Evolutionary conservation across 2,888 invertebrate species (phyloP).

Genomic region (Eledona agricola): DNA sequence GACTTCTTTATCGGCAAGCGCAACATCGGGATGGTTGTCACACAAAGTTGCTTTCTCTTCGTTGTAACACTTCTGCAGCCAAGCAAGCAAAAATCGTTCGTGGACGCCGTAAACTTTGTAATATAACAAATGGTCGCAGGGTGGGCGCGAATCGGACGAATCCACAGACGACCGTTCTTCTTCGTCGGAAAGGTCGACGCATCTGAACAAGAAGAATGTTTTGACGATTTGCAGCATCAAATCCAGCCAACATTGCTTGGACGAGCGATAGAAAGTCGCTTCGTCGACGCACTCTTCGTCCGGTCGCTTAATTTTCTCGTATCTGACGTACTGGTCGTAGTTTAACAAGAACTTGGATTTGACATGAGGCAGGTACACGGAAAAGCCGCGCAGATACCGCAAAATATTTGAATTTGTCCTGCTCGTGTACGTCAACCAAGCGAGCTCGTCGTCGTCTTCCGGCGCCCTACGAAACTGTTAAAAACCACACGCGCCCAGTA

Average conservation of each 20-base stretch:
- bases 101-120: constrained; percentile 6
- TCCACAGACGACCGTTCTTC: background rate
- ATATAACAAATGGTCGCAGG: constrained; percentile 21
- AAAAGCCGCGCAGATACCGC: constrained; percentile 54
- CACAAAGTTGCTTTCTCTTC: constrained; percentile 60
- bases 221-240: constrained; percentile 71
- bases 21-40: constrained; percentile 46
- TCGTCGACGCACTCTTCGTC: constrained; percentile 33
- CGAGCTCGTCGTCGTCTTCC: constrained; percentile 29
- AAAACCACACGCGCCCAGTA: too few species aligned
- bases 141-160: background rate
- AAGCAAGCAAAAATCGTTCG: constrained; percentile 58
- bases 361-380: constrained; percentile 60
- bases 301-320: constrained; percentile 37
- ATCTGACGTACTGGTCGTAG: constrained; percentile 59
- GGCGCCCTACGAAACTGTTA: constrained; percentile 38
- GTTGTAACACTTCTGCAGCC: constrained; percentile 61
- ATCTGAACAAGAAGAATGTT: constrained; percentile 64
- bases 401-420: constrained; percentile 56
- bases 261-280: constrained; percentile 48
- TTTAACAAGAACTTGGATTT: constrained; percentile 58
- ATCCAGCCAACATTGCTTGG: constrained; percentile 68
- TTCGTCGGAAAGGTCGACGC: constrained; percentile 45
- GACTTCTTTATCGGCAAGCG: constrained; percentile 1
- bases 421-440: constrained; percentile 47